These are phyloP conservation scores for Oreochromis aureus DNA, from an alignment of 2,113 vertebrate genomes.

Conservation along the genomic window DNA sequence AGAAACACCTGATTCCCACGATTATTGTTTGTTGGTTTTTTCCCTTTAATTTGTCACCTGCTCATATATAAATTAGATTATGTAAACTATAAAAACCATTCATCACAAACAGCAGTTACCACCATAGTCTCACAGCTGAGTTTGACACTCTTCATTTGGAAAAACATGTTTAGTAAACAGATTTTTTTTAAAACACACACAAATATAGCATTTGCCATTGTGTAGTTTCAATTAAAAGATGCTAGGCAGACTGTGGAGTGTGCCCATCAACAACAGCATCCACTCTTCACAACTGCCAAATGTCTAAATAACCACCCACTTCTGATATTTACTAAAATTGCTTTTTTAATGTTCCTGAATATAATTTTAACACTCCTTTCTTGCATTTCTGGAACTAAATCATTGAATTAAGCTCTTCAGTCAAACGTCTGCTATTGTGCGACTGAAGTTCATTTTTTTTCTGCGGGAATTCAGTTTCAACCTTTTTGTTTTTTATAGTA, in stretches of 20 bases:
- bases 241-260: neutral
- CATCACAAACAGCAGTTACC: neutral
- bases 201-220: constrained; percentile 1
- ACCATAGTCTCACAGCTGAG: neutral
- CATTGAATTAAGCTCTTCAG: neutral
- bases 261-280: neutral
- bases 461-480: neutral
- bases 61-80: neutral
- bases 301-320: neutral
- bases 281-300: neutral
- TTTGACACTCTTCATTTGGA: neutral
- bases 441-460: neutral
- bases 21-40: neutral
- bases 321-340: neutral
- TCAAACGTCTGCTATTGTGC: neutral
- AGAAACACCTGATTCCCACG: neutral
- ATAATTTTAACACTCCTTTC: neutral
- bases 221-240: constrained; percentile 12
- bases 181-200: neutral
- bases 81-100: neutral
- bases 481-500: constrained; percentile 23
- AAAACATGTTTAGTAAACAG: neutral
- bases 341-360: neutral
- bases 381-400: neutral
- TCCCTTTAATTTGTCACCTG: neutral